Conservation (phyloP, 2,113 vertebrate species). For the Halichoeres trimaculatus region DNA sequence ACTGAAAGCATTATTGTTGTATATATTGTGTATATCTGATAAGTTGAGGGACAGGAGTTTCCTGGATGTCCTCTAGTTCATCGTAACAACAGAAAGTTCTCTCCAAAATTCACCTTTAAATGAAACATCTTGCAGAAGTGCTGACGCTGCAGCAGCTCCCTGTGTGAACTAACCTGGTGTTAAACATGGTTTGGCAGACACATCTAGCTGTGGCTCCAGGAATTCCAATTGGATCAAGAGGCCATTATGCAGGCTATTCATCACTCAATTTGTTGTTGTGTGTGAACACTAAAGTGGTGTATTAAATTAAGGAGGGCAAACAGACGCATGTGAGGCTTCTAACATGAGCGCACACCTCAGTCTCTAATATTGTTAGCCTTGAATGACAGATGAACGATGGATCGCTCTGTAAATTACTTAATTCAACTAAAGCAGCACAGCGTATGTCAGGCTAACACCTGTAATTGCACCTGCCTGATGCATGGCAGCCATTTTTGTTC, state of each 20-base stretch:
- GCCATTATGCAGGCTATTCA: conserved; percentile 64
- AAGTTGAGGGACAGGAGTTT: conserved; percentile 15
- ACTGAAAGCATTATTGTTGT: not conserved
- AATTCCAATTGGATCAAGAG: conserved; percentile 64
- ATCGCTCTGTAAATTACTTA: conserved; percentile 64
- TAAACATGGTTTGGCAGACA: conserved; percentile 43
- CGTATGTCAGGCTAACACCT: conserved; percentile 66
- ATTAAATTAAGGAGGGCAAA: conserved; percentile 72
- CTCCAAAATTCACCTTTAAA: conserved; percentile 19
- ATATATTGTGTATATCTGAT: not conserved
- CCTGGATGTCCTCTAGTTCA: conserved; percentile 9
- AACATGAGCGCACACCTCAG: conserved; percentile 50
- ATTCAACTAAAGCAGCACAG: conserved; percentile 64
- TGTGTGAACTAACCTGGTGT: conserved; percentile 31
- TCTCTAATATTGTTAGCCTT: conserved; percentile 67
- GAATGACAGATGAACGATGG: conserved; percentile 74
- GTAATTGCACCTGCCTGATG: conserved; percentile 73
- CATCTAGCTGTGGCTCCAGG: conserved; percentile 49
- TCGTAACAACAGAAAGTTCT: conserved; percentile 21
- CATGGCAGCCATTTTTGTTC: conserved; percentile 41
- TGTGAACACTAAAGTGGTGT: conserved; percentile 57
- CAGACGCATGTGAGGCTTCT: conserved; percentile 59
- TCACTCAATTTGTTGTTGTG: conserved; percentile 69
- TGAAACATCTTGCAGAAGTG: conserved; percentile 30
- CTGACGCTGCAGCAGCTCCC: conserved; percentile 37